Evolutionary conservation across 2,113 vertebrate genomes (phyloP).

Genomic region (cattle (Bos taurus)): DNA sequence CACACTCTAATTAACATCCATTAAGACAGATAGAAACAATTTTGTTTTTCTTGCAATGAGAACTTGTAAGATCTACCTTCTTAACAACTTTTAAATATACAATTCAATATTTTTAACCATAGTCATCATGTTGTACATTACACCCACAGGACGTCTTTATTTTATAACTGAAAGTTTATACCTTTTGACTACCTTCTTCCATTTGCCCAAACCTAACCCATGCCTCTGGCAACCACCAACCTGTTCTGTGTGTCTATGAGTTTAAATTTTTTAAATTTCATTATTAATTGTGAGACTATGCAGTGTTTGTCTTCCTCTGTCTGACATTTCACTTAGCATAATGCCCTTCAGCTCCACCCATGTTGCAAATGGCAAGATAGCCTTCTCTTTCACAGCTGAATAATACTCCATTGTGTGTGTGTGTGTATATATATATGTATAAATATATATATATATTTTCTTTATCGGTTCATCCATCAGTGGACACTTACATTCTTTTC

Average conservation of each 20-base stretch:
- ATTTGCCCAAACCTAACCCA: background rate
- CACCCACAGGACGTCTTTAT: background rate
- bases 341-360: background rate
- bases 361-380: background rate
- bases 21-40: background rate
- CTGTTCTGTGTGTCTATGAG: background rate
- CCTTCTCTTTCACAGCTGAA: background rate
- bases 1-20: background rate
- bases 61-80: background rate
- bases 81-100: background rate
- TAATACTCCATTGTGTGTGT: background rate
- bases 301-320: background rate
- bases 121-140: background rate
- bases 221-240: background rate
- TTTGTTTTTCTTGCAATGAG: background rate
- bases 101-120: background rate
- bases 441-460: background rate
- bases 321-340: background rate
- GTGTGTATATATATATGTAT: accelerated
- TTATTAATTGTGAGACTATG: background rate
- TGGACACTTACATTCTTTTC: background rate
- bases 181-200: background rate
- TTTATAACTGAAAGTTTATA: background rate
- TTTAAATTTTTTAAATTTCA: background rate
- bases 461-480: background rate